phyloP scores from a whole-genome alignment of 2,797 vertebrate species.

The Eutrigla gurnardus region DNA sequence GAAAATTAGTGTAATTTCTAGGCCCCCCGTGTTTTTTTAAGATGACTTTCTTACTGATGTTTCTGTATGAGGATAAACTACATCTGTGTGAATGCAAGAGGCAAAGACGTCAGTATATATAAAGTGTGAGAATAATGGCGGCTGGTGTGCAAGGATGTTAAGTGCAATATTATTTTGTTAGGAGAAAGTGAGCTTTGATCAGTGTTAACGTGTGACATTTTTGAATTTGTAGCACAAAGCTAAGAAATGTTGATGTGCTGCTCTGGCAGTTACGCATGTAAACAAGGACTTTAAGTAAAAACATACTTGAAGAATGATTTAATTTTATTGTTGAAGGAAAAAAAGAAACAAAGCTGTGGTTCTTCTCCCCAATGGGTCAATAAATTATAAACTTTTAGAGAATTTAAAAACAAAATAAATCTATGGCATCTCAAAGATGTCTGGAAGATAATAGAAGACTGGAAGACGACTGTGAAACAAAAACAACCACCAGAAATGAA shows the following conservation, averaged over 20 bases:
- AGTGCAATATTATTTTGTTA: constrained; percentile 95
- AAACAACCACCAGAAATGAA: constrained; percentile 3
- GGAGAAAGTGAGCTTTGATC: constrained; percentile 88
- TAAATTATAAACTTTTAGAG: constrained; percentile 65
- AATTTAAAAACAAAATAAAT: constrained; percentile 58
- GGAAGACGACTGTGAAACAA: constrained; percentile 9
- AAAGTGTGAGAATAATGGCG: constrained; percentile 76
- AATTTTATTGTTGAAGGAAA: constrained; percentile 67
- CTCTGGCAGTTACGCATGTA: constrained; percentile 91
- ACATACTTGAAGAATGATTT: constrained; percentile 67
- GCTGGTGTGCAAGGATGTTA: constrained; percentile 88
- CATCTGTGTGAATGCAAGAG: constrained; percentile 75
- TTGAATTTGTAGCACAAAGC: constrained; percentile 87
- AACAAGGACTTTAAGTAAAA: constrained; percentile 85
- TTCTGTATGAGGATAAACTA: constrained; percentile 85
- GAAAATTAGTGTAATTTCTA: constrained; percentile 94
- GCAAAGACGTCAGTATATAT: constrained; percentile 56
- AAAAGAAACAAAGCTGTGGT: constrained; percentile 25
- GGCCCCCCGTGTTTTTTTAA: constrained; percentile 83
- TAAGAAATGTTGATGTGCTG: constrained; percentile 90
- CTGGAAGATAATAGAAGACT: constrained; percentile 3
- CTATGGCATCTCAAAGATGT: constrained; percentile 49
- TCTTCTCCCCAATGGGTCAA: constrained; percentile 52
- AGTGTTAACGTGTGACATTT: constrained; percentile 89
- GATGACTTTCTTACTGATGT: constrained; percentile 88